These are phyloP conservation scores for Meandrina meandrites DNA, from an alignment of 92 coral and sea anemone species.

Conservation along the genomic window DNA sequence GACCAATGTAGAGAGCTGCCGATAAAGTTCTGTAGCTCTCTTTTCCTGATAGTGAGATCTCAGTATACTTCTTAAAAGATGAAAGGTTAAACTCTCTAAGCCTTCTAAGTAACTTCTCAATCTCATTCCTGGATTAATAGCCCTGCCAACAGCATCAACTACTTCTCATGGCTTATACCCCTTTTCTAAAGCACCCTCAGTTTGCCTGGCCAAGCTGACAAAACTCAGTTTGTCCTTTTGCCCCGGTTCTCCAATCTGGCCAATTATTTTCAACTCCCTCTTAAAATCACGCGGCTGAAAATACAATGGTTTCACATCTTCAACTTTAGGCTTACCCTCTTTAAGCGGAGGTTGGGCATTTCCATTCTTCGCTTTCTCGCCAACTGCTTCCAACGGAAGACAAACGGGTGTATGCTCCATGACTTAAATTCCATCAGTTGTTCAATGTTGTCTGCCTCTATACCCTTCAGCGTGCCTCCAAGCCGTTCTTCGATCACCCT, in stretches of 20 bases:
- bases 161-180: conserved; percentile 38
- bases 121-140: conserved; percentile 49
- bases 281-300: conserved; percentile 10
- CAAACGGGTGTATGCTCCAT: conserved; percentile 15
- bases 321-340: conserved; percentile 13
- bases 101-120: conserved; percentile 50
- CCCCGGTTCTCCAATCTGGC: conserved; percentile 38
- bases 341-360: not conserved
- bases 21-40: conserved; percentile 50
- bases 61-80: conserved; percentile 28
- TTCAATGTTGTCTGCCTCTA: not conserved
- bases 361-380: too few species aligned
- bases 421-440: conserved; percentile 1
- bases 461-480: conserved; percentile 3
- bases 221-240: conserved; percentile 41
- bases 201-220: conserved; percentile 59
- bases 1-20: conserved; percentile 28
- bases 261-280: conserved; percentile 13
- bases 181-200: conserved; percentile 38
- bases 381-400: conserved; percentile 8
- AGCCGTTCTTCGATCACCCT: conserved; percentile 22
- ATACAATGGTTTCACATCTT: not conserved
- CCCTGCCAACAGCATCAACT: conserved; percentile 33
- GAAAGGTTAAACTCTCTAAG: conserved; percentile 14
- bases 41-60: conserved; percentile 55